Evolutionary conservation across 2,888 invertebrate genomes (phyloP), one percentile per base, ranked within the genome.

Genomic region (Apodemia duryi): DNA sequence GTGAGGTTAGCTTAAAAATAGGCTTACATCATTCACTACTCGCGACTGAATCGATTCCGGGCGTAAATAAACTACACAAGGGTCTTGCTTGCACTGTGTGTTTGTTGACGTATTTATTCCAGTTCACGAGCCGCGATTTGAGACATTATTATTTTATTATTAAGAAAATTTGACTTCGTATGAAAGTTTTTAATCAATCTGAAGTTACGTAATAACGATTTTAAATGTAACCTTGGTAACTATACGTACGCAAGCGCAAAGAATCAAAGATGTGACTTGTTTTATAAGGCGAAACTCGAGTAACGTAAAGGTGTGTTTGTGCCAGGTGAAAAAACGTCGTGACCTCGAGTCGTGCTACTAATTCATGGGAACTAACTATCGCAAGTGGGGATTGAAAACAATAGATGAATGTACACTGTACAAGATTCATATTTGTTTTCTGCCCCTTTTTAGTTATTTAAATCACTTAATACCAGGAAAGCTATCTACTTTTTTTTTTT

Each of bases 311-410:
- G 57, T 60, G 57, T 60, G 57, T 60, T 90, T 86, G 88, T 75
- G 76, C 75, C 80, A 84, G 83, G 83, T 86, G 83, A 87, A 87
- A 84, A 86, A 86, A 81, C 71, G 79, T 75, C 83, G 81, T 87
- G 89, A 86, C 90, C 89, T 87, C 88, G 84, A 77, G 69, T 77
- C 64, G 63, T 65, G 76, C 79, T 75, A 77, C 81, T 84, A 83
- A 82, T 86, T 88, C 88, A 86, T 90, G 89, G 84, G 88, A 89
- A 88, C 57, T 35, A 60, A 60, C 82, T 82, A 80, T 76, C 70
- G 74, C 76, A 75, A 79, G 77, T 74, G 71, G 72, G 77, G 57
- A 60, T 60, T 77, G 75, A 83, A 86, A 76, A 88, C 88, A 88
- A 88, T 87, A 74, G 83, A 71, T 35, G 61, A 52, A 21, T 63